These are phyloP conservation scores for Lampris incognitus DNA, from an alignment of 2,113 vertebrate genomes.

Conservation along the genomic window DNA sequence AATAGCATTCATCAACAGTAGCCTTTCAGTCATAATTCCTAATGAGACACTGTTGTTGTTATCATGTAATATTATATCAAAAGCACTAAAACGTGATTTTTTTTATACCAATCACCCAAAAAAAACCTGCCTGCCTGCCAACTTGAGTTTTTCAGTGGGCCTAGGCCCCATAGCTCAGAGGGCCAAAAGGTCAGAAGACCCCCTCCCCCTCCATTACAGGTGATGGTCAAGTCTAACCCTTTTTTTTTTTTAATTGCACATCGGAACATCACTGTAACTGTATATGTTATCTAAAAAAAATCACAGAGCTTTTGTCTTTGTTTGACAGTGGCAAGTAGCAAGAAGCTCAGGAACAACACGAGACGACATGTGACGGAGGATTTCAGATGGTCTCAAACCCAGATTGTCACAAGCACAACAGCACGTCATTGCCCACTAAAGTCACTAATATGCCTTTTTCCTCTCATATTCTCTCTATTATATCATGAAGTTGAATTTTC, in stretches of 20 bases:
- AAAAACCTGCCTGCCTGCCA: no score
- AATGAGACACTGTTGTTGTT: no score
- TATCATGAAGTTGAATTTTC: not conserved
- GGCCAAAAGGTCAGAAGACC: no score
- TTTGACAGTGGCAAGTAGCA: slow-evolving; percentile 4
- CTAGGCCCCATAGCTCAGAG: no score
- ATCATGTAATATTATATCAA: no score
- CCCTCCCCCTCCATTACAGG: not conserved
- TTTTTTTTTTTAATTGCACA: slow-evolving; percentile 5
- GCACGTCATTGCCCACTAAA: not conserved
- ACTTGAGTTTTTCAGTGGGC: no score
- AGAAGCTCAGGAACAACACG: not conserved
- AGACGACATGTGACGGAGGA: slow-evolving; percentile 12
- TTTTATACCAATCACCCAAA: no score
- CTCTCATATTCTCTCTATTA: slow-evolving; percentile 6
- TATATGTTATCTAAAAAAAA: not conserved
- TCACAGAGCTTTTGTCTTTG: not conserved
- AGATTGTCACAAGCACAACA: not conserved
- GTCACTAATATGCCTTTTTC: not conserved
- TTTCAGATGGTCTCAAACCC: slow-evolving; percentile 34
- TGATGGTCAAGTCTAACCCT: slow-evolving; percentile 58
- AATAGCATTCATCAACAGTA: no score
- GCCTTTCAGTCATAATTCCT: no score
- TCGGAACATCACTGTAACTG: not conserved
- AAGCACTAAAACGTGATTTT: no score